Evolutionary conservation across 2,888 invertebrate species (phyloP).

Genomic region (Cataglyphis cursor): DNA sequence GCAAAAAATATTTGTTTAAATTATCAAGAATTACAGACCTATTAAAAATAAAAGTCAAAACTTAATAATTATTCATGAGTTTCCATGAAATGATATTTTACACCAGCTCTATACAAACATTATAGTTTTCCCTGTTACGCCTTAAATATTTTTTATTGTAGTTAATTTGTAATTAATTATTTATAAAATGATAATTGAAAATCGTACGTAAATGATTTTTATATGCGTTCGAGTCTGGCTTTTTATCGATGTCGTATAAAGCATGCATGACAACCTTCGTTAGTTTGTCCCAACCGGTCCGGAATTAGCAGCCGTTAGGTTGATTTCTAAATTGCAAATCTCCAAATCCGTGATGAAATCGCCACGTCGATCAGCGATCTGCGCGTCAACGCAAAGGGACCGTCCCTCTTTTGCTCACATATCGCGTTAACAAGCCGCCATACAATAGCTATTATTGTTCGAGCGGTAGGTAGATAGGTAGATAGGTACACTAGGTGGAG

Average conservation of each 20-base stretch:
- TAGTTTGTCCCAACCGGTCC: slow-evolving; percentile 21
- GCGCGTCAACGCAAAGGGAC: slow-evolving; percentile 15
- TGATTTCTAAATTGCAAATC: slow-evolving; percentile 71
- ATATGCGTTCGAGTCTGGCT: too few species aligned
- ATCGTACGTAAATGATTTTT: not conserved
- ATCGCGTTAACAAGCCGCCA: slow-evolving; percentile 76
- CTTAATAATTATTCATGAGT: too few species aligned
- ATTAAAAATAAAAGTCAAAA: too few species aligned
- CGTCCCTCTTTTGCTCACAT: slow-evolving; percentile 66
- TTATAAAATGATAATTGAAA: not conserved
- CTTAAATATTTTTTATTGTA: not conserved
- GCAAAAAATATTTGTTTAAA: too few species aligned
- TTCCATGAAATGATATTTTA: not conserved
- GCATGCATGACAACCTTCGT: not conserved
- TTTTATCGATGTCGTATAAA: not conserved
- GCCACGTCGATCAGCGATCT: slow-evolving; percentile 50
- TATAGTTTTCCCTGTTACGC: not conserved
- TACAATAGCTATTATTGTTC: slow-evolving; percentile 80
- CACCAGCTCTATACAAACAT: not conserved
- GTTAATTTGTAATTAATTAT: not conserved
- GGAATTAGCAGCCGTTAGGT: slow-evolving; percentile 47
- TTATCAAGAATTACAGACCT: too few species aligned
- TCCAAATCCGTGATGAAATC: slow-evolving; percentile 61
- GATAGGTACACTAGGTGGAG: slow-evolving; percentile 49
- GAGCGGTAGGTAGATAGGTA: slow-evolving; percentile 62